Conservation (phyloP, 2,888 invertebrate genomes). For the Tenthredo notha region DNA sequence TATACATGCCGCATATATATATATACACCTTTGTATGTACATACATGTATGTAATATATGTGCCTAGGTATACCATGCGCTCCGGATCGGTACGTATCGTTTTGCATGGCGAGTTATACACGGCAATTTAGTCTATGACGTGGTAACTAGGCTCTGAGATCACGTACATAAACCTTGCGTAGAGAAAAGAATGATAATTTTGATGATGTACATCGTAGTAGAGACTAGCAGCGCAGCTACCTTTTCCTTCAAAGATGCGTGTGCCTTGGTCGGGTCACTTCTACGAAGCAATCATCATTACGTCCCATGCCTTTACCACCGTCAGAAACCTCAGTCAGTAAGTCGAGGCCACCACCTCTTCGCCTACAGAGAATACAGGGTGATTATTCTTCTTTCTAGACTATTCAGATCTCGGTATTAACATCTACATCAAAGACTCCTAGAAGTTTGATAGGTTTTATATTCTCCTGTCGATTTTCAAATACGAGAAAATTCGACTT, state of each 20-base stretch:
- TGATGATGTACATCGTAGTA: constrained; percentile 32
- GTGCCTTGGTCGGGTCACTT: constrained; percentile 55
- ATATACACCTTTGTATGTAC: neutral
- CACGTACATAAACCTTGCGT: neutral
- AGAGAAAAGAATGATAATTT: constrained; percentile 41
- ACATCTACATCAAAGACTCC: neutral
- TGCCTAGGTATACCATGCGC: neutral
- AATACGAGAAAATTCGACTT: neutral
- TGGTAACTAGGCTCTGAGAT: constrained; percentile 41
- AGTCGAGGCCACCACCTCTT: constrained; percentile 37
- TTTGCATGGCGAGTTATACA: constrained; percentile 39
- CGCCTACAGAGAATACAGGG: constrained; percentile 1
- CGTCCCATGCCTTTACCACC: constrained; percentile 45
- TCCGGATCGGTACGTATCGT: constrained; percentile 28
- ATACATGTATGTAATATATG: neutral
- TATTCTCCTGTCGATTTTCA: neutral
- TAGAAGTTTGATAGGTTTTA: neutral
- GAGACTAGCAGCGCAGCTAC: neutral
- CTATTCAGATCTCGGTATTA: neutral
- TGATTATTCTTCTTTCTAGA: constrained; percentile 11
- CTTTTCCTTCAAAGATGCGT: neutral
- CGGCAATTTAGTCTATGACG: constrained; percentile 45
- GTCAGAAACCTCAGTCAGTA: constrained; percentile 38
- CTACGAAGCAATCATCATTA: constrained; percentile 69
- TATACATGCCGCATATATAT: neutral